phyloP scores from a whole-genome alignment of 2,797 vertebrate species.

The Decapterus maruadsi region DNA sequence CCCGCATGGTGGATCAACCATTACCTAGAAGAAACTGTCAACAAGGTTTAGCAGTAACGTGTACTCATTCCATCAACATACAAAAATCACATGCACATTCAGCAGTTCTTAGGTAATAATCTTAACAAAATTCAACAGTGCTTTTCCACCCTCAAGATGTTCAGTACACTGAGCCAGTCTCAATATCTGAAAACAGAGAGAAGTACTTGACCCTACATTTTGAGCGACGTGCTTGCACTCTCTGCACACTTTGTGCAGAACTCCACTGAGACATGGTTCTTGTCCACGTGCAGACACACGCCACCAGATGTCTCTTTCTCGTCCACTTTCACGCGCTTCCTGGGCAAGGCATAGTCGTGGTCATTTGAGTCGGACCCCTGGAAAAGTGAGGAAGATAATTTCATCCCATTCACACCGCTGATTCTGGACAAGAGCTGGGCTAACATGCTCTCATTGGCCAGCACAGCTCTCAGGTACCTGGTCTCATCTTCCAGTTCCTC shows the following conservation, averaged over 20 bases:
- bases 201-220: slow-evolving; percentile 99
- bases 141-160: slow-evolving; percentile 75
- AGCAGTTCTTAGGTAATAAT: slow-evolving; percentile 69
- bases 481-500: slow-evolving; percentile 95
- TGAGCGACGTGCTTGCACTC: slow-evolving; percentile 90
- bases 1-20: slow-evolving; percentile 95
- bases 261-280: slow-evolving; percentile 97
- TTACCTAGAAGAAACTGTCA: slow-evolving; percentile 99
- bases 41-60: slow-evolving; percentile 99
- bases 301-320: slow-evolving; percentile 90
- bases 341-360: slow-evolving; percentile 95
- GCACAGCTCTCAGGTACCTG: slow-evolving; percentile 95
- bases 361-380: slow-evolving; percentile 88
- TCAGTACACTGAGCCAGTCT: slow-evolving; percentile 82
- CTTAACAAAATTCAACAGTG: slow-evolving; percentile 66
- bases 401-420: slow-evolving; percentile 94
- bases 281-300: slow-evolving; percentile 97
- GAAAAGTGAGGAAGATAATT: slow-evolving; percentile 96
- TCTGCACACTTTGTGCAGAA: slow-evolving; percentile 97
- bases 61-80: slow-evolving; percentile 81
- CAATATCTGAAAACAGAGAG: slow-evolving; percentile 82
- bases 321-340: slow-evolving; percentile 86
- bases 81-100: slow-evolving; percentile 79
- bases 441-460: slow-evolving; percentile 97
- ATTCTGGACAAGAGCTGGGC: slow-evolving; percentile 93